Base-by-base conservation (phyloP, 2,888 invertebrate genomes). In the Lasioglossum malachurum region DNA sequence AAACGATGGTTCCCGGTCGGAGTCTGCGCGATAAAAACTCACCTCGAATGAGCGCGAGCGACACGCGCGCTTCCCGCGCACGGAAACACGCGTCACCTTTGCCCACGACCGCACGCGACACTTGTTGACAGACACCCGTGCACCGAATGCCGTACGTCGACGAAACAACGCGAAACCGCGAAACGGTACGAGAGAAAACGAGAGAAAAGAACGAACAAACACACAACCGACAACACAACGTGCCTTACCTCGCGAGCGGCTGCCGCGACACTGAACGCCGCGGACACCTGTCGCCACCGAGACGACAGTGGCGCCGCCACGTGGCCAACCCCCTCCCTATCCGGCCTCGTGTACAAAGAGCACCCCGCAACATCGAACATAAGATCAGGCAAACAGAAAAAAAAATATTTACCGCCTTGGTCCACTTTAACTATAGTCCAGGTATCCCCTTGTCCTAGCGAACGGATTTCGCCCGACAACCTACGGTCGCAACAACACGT, bases 201-300 rank as follows among this genome's bases (percentile, higher is more conserved):
- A 77, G 27, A 44, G 14, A 71, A 77, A 38, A 27, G 76, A 64
- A 76, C 60, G 38, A 76, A 84, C 84, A 80, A 87, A 87, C 90
- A 87, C 88, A 88, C 87, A 88, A 88, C 86, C 82, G 85, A 82
- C 88, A 87, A 88, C 91, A 84, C 88, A 87, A 88, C 91, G 83
- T 91, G 88, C 91, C 95, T 93, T 94, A 93, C 93, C 93, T 94
- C 95, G 93, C 94, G 95, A 95, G 94, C 95, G 94, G 95, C 93
- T 92, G 95, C 93, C 94, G 95, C 95, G 93, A 94, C 94, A 95
- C 95, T 95, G 95, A 94, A 91, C 91, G 85, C 88, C 91, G 91
- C 93, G 93, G 94, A 95, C 95, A 95, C 95, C 95, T 95, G 95
- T 95, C 95, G 95, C 93, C 93, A 89, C 73, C 74, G 53, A 82